Percentiles rank a stretch among this genome's conserved stretches.
Conservation (phyloP, 2,888 invertebrate genomes). For the Ceramica pisi region DNA sequence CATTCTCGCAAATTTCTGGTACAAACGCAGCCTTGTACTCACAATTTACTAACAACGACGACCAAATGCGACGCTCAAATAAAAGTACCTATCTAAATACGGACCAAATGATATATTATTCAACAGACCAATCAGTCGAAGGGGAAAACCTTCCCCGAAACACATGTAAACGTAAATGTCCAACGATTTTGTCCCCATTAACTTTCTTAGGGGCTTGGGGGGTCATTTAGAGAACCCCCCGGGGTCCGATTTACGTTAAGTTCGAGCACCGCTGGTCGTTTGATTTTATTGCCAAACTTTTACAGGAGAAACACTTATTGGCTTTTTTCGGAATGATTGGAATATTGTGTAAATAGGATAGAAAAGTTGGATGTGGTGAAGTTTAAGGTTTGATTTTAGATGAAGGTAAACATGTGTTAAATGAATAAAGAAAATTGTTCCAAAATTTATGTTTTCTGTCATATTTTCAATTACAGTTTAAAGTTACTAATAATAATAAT, state of each 20-base stretch:
- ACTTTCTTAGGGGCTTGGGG: constrained; percentile 13
- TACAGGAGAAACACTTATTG: constrained; percentile 13
- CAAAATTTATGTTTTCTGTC: too few relatives aligned
- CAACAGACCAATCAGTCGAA: not conserved
- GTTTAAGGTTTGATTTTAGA: not conserved
- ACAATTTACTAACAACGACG: not conserved
- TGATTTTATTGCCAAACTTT: constrained; percentile 40
- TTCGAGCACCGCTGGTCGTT: constrained; percentile 22
- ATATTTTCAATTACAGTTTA: too few relatives aligned
- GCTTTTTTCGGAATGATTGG: constrained; percentile 5
- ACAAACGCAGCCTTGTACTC: too few relatives aligned
- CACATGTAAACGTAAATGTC: constrained; percentile 39
- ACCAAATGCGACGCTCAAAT: not conserved
- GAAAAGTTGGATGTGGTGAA: not conserved
- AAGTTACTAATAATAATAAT: too few relatives aligned
- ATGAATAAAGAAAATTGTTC: too few relatives aligned
- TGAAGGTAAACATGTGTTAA: not conserved
- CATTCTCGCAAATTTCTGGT: too few relatives aligned
- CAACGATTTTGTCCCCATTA: constrained; percentile 24
- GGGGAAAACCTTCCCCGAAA: constrained; percentile 26
- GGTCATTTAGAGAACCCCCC: constrained; percentile 23
- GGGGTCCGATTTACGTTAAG: constrained; percentile 28
- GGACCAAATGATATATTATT: constrained; percentile 8
- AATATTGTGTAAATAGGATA: constrained; percentile 3
- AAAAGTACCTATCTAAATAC: not conserved